Percentiles rank a stretch among this genome's conserved stretches.
These are phyloP conservation scores for Galaxias olidus DNA, from an alignment of 2,797 vertebrate species.

Conservation along the genomic window DNA sequence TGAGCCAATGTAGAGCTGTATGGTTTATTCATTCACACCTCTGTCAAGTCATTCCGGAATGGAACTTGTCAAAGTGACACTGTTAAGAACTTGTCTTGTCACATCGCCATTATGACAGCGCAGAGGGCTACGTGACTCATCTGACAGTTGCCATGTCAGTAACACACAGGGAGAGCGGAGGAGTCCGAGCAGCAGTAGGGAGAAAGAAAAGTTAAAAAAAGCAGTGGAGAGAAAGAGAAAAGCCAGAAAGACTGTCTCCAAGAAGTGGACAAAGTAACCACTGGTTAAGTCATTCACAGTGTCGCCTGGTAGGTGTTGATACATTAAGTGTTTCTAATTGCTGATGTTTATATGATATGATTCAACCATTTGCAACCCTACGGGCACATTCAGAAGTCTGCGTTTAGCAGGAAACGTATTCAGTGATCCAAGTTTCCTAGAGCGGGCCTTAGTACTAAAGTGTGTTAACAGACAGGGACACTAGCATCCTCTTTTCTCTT, in stretches of 20 bases:
- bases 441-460: too few species aligned
- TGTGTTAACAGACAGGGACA: too few species aligned
- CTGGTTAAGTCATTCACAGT: neutral
- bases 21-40: neutral
- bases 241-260: neutral
- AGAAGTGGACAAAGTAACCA: slow-evolving; percentile 8
- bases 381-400: too few species aligned
- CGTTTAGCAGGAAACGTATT: too few species aligned
- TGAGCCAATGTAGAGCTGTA: too few species aligned
- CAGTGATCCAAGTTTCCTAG: too few species aligned
- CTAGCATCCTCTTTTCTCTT: too few species aligned
- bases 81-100: slow-evolving; percentile 10
- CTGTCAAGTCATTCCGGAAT: slow-evolving; percentile 24
- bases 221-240: neutral
- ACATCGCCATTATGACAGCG: slow-evolving; percentile 19
- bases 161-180: slow-evolving; percentile 4
- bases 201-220: slow-evolving; percentile 4
- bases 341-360: too few species aligned
- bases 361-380: too few species aligned
- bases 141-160: slow-evolving; percentile 17
- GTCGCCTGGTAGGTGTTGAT: too few species aligned
- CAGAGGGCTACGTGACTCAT: slow-evolving; percentile 6
- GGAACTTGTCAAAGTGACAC: slow-evolving; percentile 22
- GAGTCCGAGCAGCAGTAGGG: slow-evolving; percentile 6
- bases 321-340: too few species aligned